phyloP scores from a whole-genome alignment of 2,888 invertebrate species.

The Lamellibrachia columna region DNA sequence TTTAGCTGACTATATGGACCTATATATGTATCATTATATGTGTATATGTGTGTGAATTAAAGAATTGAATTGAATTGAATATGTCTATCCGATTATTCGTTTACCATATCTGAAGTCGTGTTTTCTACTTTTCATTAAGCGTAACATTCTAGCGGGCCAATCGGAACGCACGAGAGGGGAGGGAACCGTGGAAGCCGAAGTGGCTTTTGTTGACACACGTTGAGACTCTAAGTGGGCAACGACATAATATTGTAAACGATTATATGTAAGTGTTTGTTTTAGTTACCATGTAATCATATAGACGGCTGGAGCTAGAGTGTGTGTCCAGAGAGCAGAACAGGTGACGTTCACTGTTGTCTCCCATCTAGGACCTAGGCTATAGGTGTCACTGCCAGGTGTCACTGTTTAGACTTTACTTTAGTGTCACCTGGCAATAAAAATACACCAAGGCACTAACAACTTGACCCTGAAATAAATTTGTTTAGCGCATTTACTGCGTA shows the following conservation, averaged over 20 bases:
- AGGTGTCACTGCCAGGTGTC: background rate
- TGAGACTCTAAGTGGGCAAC: background rate
- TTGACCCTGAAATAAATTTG: background rate
- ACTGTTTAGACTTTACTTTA: background rate
- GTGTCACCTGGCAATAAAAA: conserved; percentile 8
- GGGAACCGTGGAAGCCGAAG: conserved; percentile 11
- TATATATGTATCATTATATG: too few species aligned
- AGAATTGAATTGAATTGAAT: background rate
- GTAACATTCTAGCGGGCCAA: background rate
- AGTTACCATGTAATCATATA: background rate
- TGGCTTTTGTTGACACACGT: conserved; percentile 4
- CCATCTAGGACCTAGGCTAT: background rate
- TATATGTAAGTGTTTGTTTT: background rate
- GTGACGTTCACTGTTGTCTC: conserved; percentile 6
- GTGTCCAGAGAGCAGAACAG: background rate
- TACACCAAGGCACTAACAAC: background rate
- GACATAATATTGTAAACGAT: background rate
- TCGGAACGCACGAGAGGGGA: conserved; percentile 5
- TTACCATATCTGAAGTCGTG: background rate
- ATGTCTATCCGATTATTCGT: conserved; percentile 3
- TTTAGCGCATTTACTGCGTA: background rate
- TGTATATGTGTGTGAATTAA: too few species aligned
- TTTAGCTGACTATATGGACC: too few species aligned
- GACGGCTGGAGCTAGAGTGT: background rate
- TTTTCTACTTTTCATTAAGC: background rate